These are phyloP conservation scores for Halcyon chelicuti DNA, from an alignment of 2,797 vertebrate species.

Conservation along the genomic window DNA sequence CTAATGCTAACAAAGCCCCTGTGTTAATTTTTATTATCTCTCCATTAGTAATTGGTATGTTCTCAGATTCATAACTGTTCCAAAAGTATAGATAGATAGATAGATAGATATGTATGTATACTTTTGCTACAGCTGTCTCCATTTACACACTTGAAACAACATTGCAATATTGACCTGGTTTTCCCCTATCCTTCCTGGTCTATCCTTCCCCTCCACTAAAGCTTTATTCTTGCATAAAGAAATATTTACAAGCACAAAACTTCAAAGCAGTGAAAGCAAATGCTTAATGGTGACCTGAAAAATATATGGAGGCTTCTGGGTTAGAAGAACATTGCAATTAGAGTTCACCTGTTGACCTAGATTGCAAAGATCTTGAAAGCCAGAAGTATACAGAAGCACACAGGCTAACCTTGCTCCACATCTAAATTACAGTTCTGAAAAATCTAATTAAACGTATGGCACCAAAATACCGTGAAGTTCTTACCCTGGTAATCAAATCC, in stretches of 20 bases:
- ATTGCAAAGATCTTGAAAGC: background rate
- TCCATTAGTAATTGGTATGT: background rate
- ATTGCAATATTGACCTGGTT: background rate
- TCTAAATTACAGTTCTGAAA: background rate
- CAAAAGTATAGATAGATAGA: background rate
- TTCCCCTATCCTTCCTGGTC: background rate
- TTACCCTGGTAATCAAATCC: background rate
- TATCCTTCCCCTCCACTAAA: background rate
- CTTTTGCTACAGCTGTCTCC: background rate
- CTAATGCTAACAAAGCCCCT: background rate
- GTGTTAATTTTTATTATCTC: background rate
- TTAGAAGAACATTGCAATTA: slow-evolving; percentile 26
- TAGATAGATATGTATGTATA: too few species aligned
- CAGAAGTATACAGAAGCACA: background rate
- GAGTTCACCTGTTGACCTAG: slow-evolving; percentile 53
- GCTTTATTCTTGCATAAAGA: background rate
- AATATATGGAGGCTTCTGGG: background rate
- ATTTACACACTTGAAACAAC: background rate
- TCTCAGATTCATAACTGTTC: background rate
- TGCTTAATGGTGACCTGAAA: slow-evolving; percentile 21
- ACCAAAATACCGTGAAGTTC: background rate
- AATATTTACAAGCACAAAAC: background rate
- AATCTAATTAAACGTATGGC: background rate
- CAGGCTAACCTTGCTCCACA: background rate
- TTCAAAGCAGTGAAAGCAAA: slow-evolving; percentile 27